These are phyloP conservation scores for Microcebus lehilahytsara DNA, from an alignment of 2,113 vertebrate genomes.

Conservation along the genomic window DNA sequence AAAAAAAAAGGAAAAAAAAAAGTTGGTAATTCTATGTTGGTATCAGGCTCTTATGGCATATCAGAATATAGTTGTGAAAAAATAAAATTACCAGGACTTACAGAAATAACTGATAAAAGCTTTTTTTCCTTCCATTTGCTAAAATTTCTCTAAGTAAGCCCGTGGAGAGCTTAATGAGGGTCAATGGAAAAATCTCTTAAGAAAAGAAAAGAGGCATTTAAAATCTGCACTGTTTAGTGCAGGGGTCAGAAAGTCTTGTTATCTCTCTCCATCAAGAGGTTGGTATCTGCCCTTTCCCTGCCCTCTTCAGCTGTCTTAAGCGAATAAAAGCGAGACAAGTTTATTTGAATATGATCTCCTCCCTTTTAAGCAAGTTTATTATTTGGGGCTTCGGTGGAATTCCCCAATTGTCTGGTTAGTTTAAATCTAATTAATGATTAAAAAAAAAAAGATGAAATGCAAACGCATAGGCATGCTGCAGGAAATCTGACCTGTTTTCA, in stretches of 20 bases:
- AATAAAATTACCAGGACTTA: constrained; percentile 49
- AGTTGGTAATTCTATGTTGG: neutral
- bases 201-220: constrained; percentile 78
- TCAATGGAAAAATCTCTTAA: constrained; percentile 77
- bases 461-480: constrained; percentile 28
- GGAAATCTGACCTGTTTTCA: constrained; percentile 30
- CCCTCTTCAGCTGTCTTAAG: constrained; percentile 77
- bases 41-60: neutral
- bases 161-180: constrained; percentile 80
- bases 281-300: constrained; percentile 77
- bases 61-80: neutral
- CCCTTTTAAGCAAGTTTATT: constrained; percentile 69
- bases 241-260: constrained; percentile 79
- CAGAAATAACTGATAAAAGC: constrained; percentile 36
- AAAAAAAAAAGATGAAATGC: constrained; percentile 10
- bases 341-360: constrained; percentile 79
- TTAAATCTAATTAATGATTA: constrained; percentile 68
- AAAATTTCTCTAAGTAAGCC: constrained; percentile 76
- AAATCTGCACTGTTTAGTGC: constrained; percentile 79
- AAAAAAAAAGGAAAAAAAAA: too few species aligned
- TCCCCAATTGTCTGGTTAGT: constrained; percentile 54
- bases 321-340: constrained; percentile 72
- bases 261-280: constrained; percentile 78
- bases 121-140: constrained; percentile 52
- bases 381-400: constrained; percentile 70